Conservation (phyloP, 2,113 vertebrate genomes). For the Lagenorhynchus albirostris region DNA sequence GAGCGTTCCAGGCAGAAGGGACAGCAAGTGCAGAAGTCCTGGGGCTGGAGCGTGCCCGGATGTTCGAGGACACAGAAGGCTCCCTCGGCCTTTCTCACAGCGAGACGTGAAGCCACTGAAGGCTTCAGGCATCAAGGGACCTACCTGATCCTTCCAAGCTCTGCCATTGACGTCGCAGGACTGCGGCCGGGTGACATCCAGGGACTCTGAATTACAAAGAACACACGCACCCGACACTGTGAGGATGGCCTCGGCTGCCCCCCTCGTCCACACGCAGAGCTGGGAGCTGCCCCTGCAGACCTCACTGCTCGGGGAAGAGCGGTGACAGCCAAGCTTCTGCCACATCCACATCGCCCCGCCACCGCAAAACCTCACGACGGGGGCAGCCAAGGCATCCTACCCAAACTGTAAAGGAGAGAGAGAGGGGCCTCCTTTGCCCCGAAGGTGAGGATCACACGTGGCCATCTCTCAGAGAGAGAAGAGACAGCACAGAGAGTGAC, state of each 20-base stretch:
- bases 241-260: neutral
- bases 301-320: neutral
- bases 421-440: neutral
- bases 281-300: neutral
- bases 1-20: too few species aligned
- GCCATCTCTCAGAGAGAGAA: neutral
- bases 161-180: fast-evolving
- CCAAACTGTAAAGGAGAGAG: neutral
- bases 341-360: fast-evolving
- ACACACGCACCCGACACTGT: fast-evolving
- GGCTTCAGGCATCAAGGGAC: too few species aligned
- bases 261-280: neutral
- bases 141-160: neutral
- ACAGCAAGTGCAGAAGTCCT: too few species aligned
- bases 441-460: fast-evolving
- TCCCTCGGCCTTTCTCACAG: too few species aligned
- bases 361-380: fast-evolving
- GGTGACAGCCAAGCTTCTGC: fast-evolving
- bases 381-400: fast-evolving
- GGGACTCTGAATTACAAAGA: neutral
- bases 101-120: too few species aligned
- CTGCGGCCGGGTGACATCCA: too few species aligned
- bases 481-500: neutral
- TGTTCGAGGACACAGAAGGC: too few species aligned
- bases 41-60: too few species aligned